A percentile compares a stretch with the other conserved stretches of the same genome.
phyloP scores from a whole-genome alignment of 2,797 vertebrate species.

The Oreochromis mossambicus region DNA sequence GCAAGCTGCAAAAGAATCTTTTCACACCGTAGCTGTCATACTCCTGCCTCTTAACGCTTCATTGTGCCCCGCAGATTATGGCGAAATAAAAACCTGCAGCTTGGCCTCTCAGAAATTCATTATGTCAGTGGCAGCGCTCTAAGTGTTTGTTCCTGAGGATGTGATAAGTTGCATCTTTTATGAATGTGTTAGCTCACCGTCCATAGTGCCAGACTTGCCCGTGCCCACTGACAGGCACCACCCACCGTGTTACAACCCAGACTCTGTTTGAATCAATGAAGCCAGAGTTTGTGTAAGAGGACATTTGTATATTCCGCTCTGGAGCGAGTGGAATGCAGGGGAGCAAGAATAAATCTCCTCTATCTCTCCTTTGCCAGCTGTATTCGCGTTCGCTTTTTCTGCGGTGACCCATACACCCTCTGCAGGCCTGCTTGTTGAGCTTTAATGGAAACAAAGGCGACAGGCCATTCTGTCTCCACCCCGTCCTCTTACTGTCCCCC shows the following conservation, averaged over 20 bases:
- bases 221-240: constrained; percentile 2
- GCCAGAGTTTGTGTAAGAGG: neutral
- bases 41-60: constrained; percentile 49
- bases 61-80: constrained; percentile 57
- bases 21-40: constrained; percentile 59
- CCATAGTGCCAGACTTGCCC: neutral
- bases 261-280: constrained; percentile 31
- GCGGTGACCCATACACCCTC: constrained; percentile 41
- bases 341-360: constrained; percentile 29
- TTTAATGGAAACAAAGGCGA: constrained; percentile 70
- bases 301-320: constrained; percentile 28
- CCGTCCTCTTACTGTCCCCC: constrained; percentile 63
- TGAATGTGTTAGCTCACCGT: constrained; percentile 18
- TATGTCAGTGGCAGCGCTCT: constrained; percentile 30
- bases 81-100: constrained; percentile 52
- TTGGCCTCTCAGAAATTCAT: constrained; percentile 46
- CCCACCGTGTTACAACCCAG: constrained; percentile 12
- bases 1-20: constrained; percentile 59
- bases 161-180: constrained; percentile 19
- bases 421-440: constrained; percentile 51
- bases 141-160: constrained; percentile 31
- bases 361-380: constrained; percentile 9
- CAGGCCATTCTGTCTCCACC: constrained; percentile 61
- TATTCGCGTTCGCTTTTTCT: constrained; percentile 25
- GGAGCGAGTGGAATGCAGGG: constrained; percentile 12